Percentiles rank a stretch among this genome's conserved stretches.
Evolutionary conservation across 2,113 vertebrate genomes (phyloP).

Genomic region (Catagonus wagneri): DNA sequence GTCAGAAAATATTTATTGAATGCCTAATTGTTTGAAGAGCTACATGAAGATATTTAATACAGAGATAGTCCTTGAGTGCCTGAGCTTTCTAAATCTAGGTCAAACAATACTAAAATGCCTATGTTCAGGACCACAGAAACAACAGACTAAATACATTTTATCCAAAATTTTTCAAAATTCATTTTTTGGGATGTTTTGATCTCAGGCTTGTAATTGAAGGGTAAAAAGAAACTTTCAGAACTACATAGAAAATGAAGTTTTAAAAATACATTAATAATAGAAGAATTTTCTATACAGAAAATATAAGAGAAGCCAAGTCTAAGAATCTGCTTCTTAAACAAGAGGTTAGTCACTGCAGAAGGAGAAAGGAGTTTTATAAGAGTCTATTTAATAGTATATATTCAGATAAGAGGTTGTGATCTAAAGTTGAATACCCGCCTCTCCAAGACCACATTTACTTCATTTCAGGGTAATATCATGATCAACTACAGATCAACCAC

Average conservation of each 20-base stretch:
- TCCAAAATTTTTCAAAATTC: not conserved
- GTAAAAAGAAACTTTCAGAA: not conserved
- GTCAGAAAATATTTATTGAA: constrained; percentile 39
- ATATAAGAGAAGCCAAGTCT: not conserved
- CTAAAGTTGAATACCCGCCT: not conserved
- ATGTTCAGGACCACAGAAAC: not conserved
- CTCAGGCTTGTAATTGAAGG: not conserved
- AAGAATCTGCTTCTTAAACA: not conserved
- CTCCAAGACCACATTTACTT: not conserved
- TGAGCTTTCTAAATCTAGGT: not conserved
- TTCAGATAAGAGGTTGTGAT: not conserved
- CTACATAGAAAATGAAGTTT: constrained; percentile 3
- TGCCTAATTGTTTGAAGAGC: not conserved
- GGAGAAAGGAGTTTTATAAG: not conserved
- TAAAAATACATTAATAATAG: not conserved
- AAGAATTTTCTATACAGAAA: constrained; percentile 19
- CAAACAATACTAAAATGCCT: constrained; percentile 46
- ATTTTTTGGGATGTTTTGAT: constrained; percentile 1
- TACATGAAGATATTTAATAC: constrained; percentile 7
- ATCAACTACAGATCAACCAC: not conserved
- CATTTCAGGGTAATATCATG: not conserved
- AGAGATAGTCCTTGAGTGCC: not conserved
- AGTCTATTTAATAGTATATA: not conserved
- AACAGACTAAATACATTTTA: constrained; percentile 1
- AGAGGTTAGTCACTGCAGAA: not conserved